Percentiles rank a stretch among this genome's conserved stretches.
These are phyloP conservation scores for Macropis europaea DNA, from an alignment of 2,888 invertebrate genomes.

Conservation along the genomic window DNA sequence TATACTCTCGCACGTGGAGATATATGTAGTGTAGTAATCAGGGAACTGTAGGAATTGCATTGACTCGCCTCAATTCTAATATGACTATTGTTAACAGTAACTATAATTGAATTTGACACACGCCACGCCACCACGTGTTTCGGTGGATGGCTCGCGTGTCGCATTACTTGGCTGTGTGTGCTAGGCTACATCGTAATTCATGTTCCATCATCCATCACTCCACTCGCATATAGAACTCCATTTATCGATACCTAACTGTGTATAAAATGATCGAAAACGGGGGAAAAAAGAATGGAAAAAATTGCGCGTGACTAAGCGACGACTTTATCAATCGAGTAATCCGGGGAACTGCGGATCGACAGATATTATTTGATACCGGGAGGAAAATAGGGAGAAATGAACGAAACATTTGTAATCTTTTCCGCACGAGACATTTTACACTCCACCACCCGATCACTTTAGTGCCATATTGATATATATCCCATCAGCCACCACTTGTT, in stretches of 20 bases:
- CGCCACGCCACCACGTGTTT: constrained; percentile 50
- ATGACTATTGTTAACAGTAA: constrained; percentile 65
- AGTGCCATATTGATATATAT: constrained; percentile 71
- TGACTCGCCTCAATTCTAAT: constrained; percentile 70
- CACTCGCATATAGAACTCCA: constrained; percentile 60
- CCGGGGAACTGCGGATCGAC: neutral
- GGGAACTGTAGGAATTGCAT: constrained; percentile 75
- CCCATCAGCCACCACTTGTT: constrained; percentile 65
- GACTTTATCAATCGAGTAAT: neutral
- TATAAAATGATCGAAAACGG: constrained; percentile 30
- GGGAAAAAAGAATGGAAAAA: neutral
- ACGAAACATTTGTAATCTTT: constrained; percentile 30
- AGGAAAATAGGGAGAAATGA: neutral
- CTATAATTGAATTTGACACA: constrained; percentile 64
- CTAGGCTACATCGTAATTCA: constrained; percentile 76
- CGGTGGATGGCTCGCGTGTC: constrained; percentile 65
- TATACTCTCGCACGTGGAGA: constrained; percentile 64
- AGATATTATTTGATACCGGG: constrained; percentile 13
- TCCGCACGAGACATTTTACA: constrained; percentile 52
- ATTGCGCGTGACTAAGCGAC: neutral
- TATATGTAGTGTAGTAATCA: constrained; percentile 68
- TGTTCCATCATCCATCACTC: constrained; percentile 71
- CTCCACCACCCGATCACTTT: constrained; percentile 63
- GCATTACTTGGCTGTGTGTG: constrained; percentile 79
- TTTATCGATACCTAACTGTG: constrained; percentile 46